phyloP scores from a whole-genome alignment of 1,140 invertebrate genomes.

The Heliothis virescens region DNA sequence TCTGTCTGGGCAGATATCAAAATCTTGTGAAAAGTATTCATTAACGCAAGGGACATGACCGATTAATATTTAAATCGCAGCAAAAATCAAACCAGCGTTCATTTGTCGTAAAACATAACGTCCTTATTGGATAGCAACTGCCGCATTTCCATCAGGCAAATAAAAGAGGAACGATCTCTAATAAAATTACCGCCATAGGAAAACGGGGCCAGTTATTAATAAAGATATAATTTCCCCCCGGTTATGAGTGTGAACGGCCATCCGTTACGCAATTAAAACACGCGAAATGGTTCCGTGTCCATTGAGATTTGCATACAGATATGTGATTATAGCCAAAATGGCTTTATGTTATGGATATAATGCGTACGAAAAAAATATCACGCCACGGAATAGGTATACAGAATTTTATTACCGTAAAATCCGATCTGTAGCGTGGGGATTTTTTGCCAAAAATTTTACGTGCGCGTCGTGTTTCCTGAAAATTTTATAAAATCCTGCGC shows the following conservation, averaged over 20 bases:
- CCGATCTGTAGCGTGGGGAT: background rate
- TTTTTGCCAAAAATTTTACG: background rate
- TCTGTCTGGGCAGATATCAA: no score
- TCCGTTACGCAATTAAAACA: conserved; percentile 73
- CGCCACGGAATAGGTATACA: conserved; percentile 10
- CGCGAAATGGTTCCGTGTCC: conserved; percentile 62
- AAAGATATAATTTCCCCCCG: conserved; percentile 67
- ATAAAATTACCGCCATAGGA: conserved; percentile 62
- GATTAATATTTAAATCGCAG: background rate
- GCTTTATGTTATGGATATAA: conserved; percentile 60
- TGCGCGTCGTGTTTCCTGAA: no score
- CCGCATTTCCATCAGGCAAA: conserved; percentile 23
- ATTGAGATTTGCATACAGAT: conserved; percentile 79
- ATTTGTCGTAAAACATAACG: no score
- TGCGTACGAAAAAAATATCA: conserved; percentile 52
- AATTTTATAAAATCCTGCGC: no score
- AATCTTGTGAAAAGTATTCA: no score
- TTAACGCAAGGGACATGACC: no score
- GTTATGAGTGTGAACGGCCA: conserved; percentile 66
- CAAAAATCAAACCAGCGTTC: background rate
- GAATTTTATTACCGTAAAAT: conserved; percentile 45
- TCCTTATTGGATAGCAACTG: background rate
- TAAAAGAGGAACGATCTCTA: conserved; percentile 49
- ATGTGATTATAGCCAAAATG: conserved; percentile 71
- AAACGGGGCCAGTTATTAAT: conserved; percentile 65